These are phyloP conservation scores for Drosophila diplacantha DNA, from an alignment of 2,888 invertebrate species.

Conservation along the genomic window DNA sequence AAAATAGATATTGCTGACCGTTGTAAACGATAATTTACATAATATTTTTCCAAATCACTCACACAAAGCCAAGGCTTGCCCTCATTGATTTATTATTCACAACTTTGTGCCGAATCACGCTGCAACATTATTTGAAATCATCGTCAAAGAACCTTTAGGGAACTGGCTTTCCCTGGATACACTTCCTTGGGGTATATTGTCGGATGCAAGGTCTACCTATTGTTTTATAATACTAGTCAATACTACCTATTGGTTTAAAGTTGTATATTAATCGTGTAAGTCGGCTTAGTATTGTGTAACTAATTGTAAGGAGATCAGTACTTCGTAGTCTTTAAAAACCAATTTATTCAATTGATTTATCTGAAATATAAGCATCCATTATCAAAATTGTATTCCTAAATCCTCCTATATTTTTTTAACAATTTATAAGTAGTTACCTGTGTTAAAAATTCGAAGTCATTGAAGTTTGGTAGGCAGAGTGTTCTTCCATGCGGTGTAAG, in stretches of 20 bases:
- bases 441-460: neutral
- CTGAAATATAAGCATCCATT: no score
- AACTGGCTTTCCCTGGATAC: conserved; percentile 41
- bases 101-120: conserved; percentile 64
- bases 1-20: conserved; percentile 40
- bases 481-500: neutral
- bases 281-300: no score
- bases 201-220: neutral
- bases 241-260: neutral
- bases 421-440: neutral
- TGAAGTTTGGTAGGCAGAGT: neutral
- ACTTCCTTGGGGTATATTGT: conserved; percentile 7
- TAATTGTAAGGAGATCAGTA: neutral
- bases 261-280: neutral
- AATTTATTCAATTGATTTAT: no score
- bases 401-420: neutral
- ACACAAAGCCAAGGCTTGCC: conserved; percentile 34
- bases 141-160: conserved; percentile 35
- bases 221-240: neutral
- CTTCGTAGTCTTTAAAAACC: neutral
- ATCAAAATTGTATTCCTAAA: neutral
- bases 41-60: conserved; percentile 65
- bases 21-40: conserved; percentile 69
- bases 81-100: conserved; percentile 60
- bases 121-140: conserved; percentile 62